Conservation (phyloP, 2,888 invertebrate genomes). For the Torymus aiolomorphi region DNA sequence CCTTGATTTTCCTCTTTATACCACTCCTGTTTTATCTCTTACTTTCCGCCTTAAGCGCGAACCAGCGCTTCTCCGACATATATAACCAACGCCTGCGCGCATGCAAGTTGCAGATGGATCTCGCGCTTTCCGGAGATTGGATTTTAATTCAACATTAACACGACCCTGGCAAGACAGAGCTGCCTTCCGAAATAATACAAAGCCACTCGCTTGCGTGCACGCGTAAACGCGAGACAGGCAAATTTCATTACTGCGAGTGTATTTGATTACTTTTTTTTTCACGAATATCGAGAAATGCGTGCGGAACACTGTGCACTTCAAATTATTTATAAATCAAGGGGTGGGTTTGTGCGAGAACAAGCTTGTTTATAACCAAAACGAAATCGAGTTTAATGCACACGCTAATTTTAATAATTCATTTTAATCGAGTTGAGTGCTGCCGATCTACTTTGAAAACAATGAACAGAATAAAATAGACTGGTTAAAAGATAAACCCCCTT, state of each 20-base stretch:
- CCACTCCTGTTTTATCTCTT: slow-evolving; percentile 32
- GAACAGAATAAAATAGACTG: background rate
- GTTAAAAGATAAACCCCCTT: background rate
- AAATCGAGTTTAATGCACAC: slow-evolving; percentile 19
- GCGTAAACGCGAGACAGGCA: slow-evolving; percentile 24
- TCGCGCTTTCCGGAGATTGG: slow-evolving; percentile 57
- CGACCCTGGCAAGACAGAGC: slow-evolving; percentile 38
- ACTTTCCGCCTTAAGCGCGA: slow-evolving; percentile 27
- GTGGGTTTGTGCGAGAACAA: background rate
- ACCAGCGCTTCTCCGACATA: background rate
- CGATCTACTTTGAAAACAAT: slow-evolving; percentile 31
- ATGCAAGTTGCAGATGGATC: slow-evolving; percentile 29
- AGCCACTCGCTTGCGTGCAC: background rate
- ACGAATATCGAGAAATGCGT: too few species aligned
- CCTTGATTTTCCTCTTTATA: slow-evolving; percentile 40
- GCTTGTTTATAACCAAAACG: slow-evolving; percentile 29
- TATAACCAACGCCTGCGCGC: background rate
- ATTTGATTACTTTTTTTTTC: slow-evolving; percentile 11
- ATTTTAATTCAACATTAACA: slow-evolving; percentile 62
- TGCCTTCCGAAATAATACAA: background rate
- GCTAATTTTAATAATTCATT: slow-evolving; percentile 47
- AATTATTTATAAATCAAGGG: slow-evolving; percentile 18
- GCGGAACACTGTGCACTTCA: too few species aligned
- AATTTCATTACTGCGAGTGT: slow-evolving; percentile 43
- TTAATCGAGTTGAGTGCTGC: slow-evolving; percentile 41